Conservation (phyloP, 2,888 invertebrate genomes). For the Syrista parreyssii region DNA sequence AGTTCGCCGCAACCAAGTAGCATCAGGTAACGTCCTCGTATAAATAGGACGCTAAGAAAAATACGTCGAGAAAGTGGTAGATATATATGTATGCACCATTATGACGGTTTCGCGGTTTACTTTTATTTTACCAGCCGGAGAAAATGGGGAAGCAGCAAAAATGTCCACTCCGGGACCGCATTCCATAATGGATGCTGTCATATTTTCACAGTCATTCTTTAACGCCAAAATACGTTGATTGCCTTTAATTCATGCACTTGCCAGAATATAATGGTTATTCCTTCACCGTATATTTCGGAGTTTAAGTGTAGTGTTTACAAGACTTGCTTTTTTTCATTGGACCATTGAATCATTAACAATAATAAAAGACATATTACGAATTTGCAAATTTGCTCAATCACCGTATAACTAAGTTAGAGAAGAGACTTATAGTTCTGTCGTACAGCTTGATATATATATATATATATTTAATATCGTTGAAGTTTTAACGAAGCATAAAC, state of each 20-base stretch:
- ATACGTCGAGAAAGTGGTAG: background rate
- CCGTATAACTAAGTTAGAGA: background rate
- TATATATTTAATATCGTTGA: too few relatives aligned
- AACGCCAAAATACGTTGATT: constrained; percentile 1
- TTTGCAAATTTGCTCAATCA: background rate
- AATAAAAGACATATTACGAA: background rate
- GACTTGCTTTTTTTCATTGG: background rate
- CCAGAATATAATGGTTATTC: background rate
- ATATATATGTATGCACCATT: background rate
- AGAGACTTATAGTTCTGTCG: too few relatives aligned
- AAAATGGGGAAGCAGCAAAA: background rate
- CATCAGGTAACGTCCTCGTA: background rate
- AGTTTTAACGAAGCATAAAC: background rate
- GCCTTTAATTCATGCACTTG: constrained; percentile 1
- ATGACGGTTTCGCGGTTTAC: background rate
- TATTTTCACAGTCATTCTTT: constrained; percentile 3
- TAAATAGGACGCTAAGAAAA: background rate
- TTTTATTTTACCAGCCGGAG: background rate
- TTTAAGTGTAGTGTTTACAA: background rate
- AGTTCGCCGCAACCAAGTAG: background rate
- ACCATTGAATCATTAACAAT: background rate
- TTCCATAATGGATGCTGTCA: background rate
- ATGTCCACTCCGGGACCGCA: background rate
- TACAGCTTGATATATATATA: too few relatives aligned
- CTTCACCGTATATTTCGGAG: background rate